These are phyloP conservation scores for Lerista edwardsae DNA, from an alignment of 2,797 vertebrate species.

Conservation along the genomic window DNA sequence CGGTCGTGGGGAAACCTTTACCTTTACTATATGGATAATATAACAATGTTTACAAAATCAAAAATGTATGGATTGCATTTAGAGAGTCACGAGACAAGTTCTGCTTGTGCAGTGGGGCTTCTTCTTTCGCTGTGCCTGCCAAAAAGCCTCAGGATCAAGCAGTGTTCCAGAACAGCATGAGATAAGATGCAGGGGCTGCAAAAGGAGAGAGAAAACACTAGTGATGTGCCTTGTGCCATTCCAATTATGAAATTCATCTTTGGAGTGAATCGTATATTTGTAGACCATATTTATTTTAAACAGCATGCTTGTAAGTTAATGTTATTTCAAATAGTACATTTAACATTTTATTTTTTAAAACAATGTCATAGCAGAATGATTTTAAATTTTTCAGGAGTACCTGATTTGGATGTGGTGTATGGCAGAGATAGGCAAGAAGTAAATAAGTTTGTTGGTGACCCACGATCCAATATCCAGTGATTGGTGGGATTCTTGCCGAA, in stretches of 20 bases:
- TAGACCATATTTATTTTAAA: neutral
- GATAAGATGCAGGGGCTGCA: too few relatives aligned
- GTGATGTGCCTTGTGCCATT: too few relatives aligned
- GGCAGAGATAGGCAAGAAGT: neutral
- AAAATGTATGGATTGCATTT: too few relatives aligned
- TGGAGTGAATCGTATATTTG: neutral
- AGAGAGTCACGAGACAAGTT: too few relatives aligned
- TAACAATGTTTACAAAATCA: neutral
- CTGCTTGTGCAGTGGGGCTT: too few relatives aligned
- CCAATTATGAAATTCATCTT: too few relatives aligned
- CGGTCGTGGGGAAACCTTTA: too few relatives aligned
- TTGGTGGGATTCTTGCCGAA: neutral
- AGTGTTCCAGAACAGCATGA: too few relatives aligned
- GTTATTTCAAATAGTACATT: neutral
- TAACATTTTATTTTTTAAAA: neutral
- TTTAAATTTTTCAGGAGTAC: neutral
- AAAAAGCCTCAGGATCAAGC: too few relatives aligned
- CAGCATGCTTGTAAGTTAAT: neutral
- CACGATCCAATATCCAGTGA: neutral
- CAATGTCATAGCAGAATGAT: neutral
- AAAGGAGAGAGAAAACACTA: too few relatives aligned
- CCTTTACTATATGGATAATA: neutral
- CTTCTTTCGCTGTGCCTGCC: too few relatives aligned
- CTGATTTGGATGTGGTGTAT: neutral
- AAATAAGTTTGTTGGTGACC: neutral